These are phyloP conservation scores for Melanotaenia boesemani DNA, from an alignment of 2,797 vertebrate species.

Conservation along the genomic window DNA sequence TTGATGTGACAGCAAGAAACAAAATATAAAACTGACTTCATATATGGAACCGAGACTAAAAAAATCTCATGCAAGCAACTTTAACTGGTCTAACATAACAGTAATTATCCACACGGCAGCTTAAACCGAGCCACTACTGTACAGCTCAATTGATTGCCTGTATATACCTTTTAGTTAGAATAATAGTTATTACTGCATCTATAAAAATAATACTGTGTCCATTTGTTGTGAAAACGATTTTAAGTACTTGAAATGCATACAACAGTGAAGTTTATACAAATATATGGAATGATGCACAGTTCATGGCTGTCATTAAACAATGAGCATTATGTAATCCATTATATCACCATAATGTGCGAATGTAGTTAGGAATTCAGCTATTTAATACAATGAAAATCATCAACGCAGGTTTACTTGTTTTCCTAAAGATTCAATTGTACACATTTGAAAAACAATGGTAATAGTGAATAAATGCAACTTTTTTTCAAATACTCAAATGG, in stretches of 20 bases:
- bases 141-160: neutral
- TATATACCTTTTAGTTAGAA: neutral
- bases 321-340: neutral
- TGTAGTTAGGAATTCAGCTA: neutral
- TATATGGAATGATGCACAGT: neutral
- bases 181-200: neutral
- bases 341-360: neutral
- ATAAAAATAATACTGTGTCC: neutral
- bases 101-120: slow-evolving; percentile 11
- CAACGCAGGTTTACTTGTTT: neutral
- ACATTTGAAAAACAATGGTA: neutral
- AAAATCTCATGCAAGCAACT: neutral
- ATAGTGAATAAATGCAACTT: too few species aligned
- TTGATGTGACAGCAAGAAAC: neutral
- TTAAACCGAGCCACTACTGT: neutral
- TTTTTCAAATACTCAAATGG: too few species aligned
- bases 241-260: neutral
- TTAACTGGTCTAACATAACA: neutral
- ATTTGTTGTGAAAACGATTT: neutral
- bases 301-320: neutral
- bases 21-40: neutral
- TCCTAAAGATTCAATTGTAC: neutral
- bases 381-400: neutral
- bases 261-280: neutral
- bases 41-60: neutral